Evolutionary conservation across 2,113 vertebrate genomes (phyloP).

Genomic region (Dolichotis patagonum): DNA sequence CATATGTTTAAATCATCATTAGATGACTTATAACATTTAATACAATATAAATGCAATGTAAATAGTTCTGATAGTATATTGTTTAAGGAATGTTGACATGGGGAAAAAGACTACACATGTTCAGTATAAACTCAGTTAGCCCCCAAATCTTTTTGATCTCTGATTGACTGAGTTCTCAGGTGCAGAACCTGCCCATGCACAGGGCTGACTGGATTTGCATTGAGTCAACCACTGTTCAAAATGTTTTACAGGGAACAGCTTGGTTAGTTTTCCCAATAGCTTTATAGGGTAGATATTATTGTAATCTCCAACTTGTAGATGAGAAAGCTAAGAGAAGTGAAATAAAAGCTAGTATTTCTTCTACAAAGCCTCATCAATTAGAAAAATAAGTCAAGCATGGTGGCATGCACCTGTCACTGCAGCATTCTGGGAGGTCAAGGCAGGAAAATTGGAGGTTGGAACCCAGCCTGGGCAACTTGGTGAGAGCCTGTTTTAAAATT

Average conservation of each 20-base stretch:
- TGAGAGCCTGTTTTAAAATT: not conserved
- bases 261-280: not conserved
- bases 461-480: not conserved
- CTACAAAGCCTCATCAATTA: not conserved
- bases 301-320: not conserved
- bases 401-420: not conserved
- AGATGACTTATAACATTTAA: not conserved
- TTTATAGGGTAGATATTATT: constrained; percentile 2
- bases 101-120: not conserved
- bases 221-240: not conserved
- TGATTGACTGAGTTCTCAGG: not conserved
- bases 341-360: not conserved
- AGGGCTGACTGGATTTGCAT: not conserved
- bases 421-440: not conserved
- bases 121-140: not conserved
- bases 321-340: not conserved
- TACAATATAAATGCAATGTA: not conserved
- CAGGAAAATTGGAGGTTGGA: not conserved
- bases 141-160: not conserved
- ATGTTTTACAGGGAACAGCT: not conserved
- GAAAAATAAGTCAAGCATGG: not conserved
- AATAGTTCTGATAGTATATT: not conserved
- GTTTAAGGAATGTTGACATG: not conserved
- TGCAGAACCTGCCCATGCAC: not conserved
- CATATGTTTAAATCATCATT: not conserved